Evolutionary conservation across 2,113 vertebrate species (phyloP), one percentile per base, ranked within the genome.

Genomic region (Noctilio leporinus): DNA sequence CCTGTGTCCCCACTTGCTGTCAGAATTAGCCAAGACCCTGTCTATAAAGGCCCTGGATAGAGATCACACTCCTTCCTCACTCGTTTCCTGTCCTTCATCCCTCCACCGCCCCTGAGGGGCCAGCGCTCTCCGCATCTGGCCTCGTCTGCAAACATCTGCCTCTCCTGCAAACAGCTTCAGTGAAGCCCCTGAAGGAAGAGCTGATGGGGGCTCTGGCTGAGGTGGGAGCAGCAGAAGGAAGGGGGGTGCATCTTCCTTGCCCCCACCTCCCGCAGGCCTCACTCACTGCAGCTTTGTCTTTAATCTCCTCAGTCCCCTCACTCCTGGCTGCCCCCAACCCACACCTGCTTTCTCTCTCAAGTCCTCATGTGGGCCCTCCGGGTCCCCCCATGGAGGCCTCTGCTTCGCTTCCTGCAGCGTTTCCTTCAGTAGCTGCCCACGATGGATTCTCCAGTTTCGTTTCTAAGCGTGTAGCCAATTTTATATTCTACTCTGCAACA

Each of bases 341-440:
- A 96, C 95, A 96, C 93, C 93, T 97, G 96, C 59, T 95, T 97
- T 97, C 90, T 65, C 73, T 69, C 95, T 97, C 77, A 96, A 51
- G 73, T 12, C 53, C 86, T 87, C 85, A 0, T 10, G 73, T 16
- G 82, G 78, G 78, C 86, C 75, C 33, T 43, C 38, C n/a, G 40
- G 43, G 33, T 45, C n/a, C 69, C 73, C 49, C 9, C 3, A 65
- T 2, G 28, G 40, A 17, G 83, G 70, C 64, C 90, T 89, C 89
- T 1, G 0, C 86, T 67, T 62, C 17, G 47, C 65, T 93, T 96
- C 92, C 87, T 96, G 57, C 57, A 6, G 28, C 69, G 62, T 72
- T 53, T 38, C 87, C 40, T 65, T 49, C 76, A 3, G 59, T 0
- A 95, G 57, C 96, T 55, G 53, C 85, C 84, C 2, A 0, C 3